A percentile compares a stretch with the other conserved stretches of the same genome.
Conservation (phyloP, 2,888 invertebrate species). For the Anagyrus pseudococci region DNA sequence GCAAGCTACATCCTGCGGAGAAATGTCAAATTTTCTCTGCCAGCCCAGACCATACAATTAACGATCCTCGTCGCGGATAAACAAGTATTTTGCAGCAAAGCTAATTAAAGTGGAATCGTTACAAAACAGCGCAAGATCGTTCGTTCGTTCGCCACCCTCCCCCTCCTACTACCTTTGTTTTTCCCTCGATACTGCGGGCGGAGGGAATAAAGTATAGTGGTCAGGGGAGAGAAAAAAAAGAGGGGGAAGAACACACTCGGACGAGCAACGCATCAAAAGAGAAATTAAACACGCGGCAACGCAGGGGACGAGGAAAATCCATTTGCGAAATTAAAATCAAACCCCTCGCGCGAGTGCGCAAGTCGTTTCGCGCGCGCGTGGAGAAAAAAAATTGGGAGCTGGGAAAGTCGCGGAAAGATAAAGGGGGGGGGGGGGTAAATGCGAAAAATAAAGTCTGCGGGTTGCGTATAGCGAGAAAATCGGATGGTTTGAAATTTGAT, state of each 20-base stretch:
- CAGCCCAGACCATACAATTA: not conserved
- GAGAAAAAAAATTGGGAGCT: slow-evolving; percentile 6
- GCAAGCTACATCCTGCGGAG: not conserved
- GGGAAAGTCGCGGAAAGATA: slow-evolving; percentile 1
- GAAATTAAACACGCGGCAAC: slow-evolving; percentile 20
- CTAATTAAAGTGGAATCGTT: not conserved
- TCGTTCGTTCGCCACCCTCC: no score
- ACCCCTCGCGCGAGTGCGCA: not conserved
- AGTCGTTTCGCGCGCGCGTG: not conserved
- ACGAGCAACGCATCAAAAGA: not conserved
- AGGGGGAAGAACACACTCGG: not conserved
- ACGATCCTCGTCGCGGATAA: not conserved
- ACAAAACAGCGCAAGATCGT: not conserved
- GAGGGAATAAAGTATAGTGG: no score
- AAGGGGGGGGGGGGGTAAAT: no score
- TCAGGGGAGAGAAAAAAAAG: not conserved
- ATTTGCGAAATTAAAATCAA: slow-evolving; percentile 33
- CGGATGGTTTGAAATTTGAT: no score
- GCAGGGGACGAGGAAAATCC: slow-evolving; percentile 18
- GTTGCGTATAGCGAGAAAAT: no score
- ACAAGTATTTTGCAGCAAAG: slow-evolving; percentile 2
- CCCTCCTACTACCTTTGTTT: no score
- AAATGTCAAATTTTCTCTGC: slow-evolving; percentile 7
- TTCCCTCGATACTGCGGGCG: not conserved
- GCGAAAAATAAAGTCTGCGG: no score